A percentile compares a stretch with the other conserved stretches of the same genome.
phyloP scores from a whole-genome alignment of 2,113 vertebrate species.

The Procavia capensis region DNA sequence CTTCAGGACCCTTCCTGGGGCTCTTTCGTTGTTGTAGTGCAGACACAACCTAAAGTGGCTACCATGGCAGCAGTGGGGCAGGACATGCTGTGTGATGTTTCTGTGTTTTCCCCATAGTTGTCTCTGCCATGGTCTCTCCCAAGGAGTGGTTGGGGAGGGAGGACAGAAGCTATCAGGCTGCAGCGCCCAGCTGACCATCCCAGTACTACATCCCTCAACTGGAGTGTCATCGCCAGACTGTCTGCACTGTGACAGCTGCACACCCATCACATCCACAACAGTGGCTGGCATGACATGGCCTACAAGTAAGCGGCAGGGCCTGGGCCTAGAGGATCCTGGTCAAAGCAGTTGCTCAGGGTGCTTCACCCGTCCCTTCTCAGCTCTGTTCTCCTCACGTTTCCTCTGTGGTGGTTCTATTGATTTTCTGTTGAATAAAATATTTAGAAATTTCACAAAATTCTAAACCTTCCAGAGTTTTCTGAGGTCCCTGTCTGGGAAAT shows the following conservation, averaged over 20 bases:
- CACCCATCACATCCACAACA: conserved; percentile 31
- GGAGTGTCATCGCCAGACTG: not conserved
- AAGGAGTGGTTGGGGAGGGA: conserved; percentile 72
- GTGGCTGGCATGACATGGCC: conserved; percentile 63
- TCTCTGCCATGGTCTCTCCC: not conserved
- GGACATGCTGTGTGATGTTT: accelerated
- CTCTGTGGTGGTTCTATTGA: not conserved
- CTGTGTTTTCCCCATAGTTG: not conserved
- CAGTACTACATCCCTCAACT: conserved; percentile 55
- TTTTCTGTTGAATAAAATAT: not conserved
- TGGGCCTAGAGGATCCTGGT: not conserved
- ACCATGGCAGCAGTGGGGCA: accelerated
- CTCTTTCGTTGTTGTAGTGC: accelerated
- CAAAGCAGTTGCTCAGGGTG: not conserved
- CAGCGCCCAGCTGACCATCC: not conserved
- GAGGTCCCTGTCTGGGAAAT: not conserved
- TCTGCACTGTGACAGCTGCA: conserved; percentile 55
- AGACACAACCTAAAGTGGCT: too few species aligned
- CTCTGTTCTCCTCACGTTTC: not conserved
- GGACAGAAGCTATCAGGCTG: conserved; percentile 14
- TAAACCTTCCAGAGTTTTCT: not conserved
- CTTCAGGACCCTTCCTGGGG: not conserved
- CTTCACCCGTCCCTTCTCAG: not conserved
- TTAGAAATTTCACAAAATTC: not conserved
- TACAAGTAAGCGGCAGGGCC: conserved; percentile 71